These are phyloP conservation scores for Morus bassanus DNA, from an alignment of 2,797 vertebrate genomes.

Conservation along the genomic window DNA sequence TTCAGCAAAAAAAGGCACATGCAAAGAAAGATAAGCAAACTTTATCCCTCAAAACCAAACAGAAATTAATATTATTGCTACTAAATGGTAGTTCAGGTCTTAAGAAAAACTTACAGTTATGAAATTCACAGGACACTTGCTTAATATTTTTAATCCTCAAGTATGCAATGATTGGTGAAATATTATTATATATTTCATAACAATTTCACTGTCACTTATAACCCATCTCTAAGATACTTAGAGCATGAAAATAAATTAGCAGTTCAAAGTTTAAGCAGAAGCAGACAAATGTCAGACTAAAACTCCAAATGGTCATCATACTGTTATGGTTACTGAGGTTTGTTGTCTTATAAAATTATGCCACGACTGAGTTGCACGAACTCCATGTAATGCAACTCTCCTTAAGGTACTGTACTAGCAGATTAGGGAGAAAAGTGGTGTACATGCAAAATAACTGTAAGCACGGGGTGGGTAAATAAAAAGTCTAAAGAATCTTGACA, in stretches of 20 bases:
- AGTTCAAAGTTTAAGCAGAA: background rate
- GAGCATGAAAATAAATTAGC: background rate
- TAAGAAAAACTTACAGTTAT: background rate
- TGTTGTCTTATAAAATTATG: background rate
- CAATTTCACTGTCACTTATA: background rate
- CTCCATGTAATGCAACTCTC: background rate
- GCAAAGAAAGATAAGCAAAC: background rate
- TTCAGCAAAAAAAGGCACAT: background rate
- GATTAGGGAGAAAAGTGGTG: background rate
- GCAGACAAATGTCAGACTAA: background rate
- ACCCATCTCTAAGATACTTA: background rate
- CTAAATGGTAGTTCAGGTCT: background rate
- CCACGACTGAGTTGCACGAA: background rate
- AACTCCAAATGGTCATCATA: background rate
- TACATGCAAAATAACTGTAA: background rate
- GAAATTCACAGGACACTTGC: background rate
- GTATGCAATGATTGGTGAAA: background rate
- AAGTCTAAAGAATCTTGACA: background rate
- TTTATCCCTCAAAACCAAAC: background rate
- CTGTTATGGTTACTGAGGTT: background rate
- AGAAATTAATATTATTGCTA: background rate
- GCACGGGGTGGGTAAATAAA: background rate
- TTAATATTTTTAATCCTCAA: background rate
- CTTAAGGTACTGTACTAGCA: background rate
- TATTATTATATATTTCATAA: background rate